phyloP scores from a whole-genome alignment of 2,797 vertebrate genomes.

The Poeciliopsis gracilis region DNA sequence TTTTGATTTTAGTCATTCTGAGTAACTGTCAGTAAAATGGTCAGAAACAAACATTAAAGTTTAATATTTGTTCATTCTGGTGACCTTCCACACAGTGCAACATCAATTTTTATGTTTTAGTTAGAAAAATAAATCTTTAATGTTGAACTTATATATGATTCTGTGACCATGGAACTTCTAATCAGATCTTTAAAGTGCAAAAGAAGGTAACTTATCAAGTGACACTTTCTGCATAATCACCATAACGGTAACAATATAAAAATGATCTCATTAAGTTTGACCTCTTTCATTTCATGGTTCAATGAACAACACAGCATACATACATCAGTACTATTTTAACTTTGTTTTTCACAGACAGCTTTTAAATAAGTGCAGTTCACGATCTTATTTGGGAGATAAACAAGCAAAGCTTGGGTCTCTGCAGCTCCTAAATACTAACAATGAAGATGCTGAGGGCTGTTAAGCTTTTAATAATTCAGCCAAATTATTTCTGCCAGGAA shows the following conservation, averaged over 20 bases:
- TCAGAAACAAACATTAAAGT: slow-evolving; percentile 1
- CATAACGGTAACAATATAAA: slow-evolving; percentile 43
- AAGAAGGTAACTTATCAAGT: slow-evolving; percentile 47
- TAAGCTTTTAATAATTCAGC: slow-evolving; percentile 82
- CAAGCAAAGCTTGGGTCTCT: slow-evolving; percentile 25
- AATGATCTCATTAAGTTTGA: slow-evolving; percentile 55
- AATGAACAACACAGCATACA: slow-evolving; percentile 18
- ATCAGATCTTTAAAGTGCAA: slow-evolving; percentile 12
- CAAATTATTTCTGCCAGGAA: slow-evolving; percentile 84
- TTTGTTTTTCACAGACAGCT: slow-evolving; percentile 8
- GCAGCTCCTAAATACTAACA: slow-evolving; percentile 33
- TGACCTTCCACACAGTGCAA: not conserved
- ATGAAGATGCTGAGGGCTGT: slow-evolving; percentile 49
- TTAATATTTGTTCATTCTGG: slow-evolving; percentile 1
- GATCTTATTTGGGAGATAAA: slow-evolving; percentile 30
- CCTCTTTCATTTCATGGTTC: slow-evolving; percentile 46
- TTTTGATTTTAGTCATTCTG: slow-evolving; percentile 33
- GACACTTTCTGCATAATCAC: slow-evolving; percentile 42
- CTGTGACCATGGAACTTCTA: slow-evolving; percentile 10
- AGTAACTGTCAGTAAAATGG: not conserved
- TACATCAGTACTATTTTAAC: not conserved
- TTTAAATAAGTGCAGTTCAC: slow-evolving; percentile 8
- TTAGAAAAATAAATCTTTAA: not conserved
- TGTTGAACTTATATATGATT: slow-evolving; percentile 14
- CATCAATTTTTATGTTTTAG: not conserved